Conservation (phyloP, 2,888 invertebrate species). For the Zonitis immaculata region DNA sequence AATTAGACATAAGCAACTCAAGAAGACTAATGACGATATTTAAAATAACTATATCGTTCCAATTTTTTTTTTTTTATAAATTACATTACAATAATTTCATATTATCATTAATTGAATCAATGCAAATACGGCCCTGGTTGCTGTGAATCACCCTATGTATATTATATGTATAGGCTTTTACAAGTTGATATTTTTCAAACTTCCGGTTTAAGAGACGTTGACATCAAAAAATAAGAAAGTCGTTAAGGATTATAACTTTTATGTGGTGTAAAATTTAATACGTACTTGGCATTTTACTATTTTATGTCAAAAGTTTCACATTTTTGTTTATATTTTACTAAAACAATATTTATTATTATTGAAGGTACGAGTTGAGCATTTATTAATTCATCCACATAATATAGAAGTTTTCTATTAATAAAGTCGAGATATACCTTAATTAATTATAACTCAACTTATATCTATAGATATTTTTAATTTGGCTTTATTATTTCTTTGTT, state of each 20-base stretch:
- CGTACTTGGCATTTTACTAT: constrained; percentile 7
- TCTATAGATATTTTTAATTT: neutral
- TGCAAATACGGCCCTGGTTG: too few species aligned
- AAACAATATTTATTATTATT: neutral
- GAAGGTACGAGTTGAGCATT: neutral
- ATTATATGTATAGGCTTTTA: too few species aligned
- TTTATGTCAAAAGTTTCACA: constrained; percentile 9
- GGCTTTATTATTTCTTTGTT: neutral
- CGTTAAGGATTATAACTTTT: constrained; percentile 11
- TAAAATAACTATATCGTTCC: neutral
- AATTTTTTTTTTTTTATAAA: too few species aligned
- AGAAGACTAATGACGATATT: constrained; percentile 4
- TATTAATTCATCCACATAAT: neutral
- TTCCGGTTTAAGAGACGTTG: constrained; percentile 4
- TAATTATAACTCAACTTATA: neutral
- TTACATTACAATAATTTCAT: too few species aligned
- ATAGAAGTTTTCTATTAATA: neutral
- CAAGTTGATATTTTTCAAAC: neutral
- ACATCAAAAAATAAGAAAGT: constrained; percentile 2
- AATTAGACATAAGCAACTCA: constrained; percentile 10
- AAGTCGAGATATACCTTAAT: neutral
- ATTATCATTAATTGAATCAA: too few species aligned
- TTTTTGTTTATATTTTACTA: constrained; percentile 3
- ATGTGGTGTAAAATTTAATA: constrained; percentile 12
- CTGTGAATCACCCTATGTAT: neutral